Evolutionary conservation across 2,888 invertebrate genomes (phyloP), one percentile per base, ranked within the genome.

Genomic region (Drosophila mimetica): DNA sequence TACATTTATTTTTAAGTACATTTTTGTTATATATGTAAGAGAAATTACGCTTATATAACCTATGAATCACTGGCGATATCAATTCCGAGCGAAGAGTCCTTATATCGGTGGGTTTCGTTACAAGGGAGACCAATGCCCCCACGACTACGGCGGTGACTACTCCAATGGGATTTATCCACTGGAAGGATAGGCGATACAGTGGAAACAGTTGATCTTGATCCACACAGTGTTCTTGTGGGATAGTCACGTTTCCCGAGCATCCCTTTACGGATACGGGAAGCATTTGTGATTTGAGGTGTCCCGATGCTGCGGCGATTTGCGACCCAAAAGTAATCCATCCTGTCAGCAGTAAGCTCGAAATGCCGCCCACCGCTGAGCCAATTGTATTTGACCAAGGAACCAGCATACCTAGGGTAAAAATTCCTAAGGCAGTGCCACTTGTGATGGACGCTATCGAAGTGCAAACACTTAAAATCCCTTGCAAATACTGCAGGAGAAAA

Each of bases 401-500:
- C 73, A 95, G 92, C 95, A 97, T 96, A 64, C 97, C 97, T 18
- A 97, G 92, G 0, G 96, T 95, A 89, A 97, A 97, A 9, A 97
- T 93, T 0, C 97, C 97, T 79, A 96, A 95, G 0, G 96, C 95
- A 5, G 96, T 95, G 41, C 96, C 96, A 0, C 96, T 95, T 0
- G 96, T 95, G 73, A 97, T 96, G 0, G 96, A 96, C 8, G 96
- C 95, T 44, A 96, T 91, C 11, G 96, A 95, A 30, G 95, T 94
- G 36, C 91, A 90, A 92, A 96, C 94, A 92, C 95, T 95, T n/a
- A 97, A 91, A 28, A 97, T 95, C 1, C 96, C 96, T 20, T 97
- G 97, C 39, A 97, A 92, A 82, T 94, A 94, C 82, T 96, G 94
- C 13, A 96, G 93, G 36, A 96, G 93, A 52, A 95, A 92, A 9